A percentile compares a stretch with the other conserved stretches of the same genome.
Conservation (phyloP, 2,113 vertebrate genomes). For the Melanostigma gelatinosum region DNA sequence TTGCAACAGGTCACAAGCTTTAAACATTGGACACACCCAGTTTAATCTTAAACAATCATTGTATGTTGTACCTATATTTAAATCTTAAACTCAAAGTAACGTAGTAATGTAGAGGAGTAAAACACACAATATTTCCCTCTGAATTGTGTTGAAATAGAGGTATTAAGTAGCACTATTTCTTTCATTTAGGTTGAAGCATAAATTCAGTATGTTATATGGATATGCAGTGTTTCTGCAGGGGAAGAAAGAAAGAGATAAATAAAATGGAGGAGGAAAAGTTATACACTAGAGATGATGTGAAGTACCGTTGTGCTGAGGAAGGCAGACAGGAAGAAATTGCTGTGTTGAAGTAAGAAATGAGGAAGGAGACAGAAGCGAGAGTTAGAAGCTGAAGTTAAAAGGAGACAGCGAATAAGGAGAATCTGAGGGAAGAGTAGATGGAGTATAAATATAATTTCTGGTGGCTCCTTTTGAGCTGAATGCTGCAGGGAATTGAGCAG, state of each 20-base stretch:
- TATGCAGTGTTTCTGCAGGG: slow-evolving; percentile 22
- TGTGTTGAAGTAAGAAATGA: slow-evolving; percentile 28
- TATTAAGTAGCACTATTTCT: neutral
- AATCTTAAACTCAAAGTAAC: neutral
- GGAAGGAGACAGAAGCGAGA: slow-evolving; percentile 13
- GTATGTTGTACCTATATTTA: neutral
- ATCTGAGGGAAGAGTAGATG: slow-evolving; percentile 10
- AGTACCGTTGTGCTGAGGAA: neutral
- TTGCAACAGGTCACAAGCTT: neutral
- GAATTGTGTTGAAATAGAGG: neutral
- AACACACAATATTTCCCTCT: neutral
- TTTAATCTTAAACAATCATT: neutral
- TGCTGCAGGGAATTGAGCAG: slow-evolving; percentile 39
- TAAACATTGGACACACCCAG: neutral
- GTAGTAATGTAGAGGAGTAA: neutral
- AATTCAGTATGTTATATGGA: slow-evolving; percentile 1
- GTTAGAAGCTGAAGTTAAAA: slow-evolving; percentile 32
- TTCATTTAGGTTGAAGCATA: slow-evolving; percentile 12
- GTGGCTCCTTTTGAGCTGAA: slow-evolving; percentile 44
- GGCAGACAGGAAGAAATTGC: slow-evolving; percentile 21
- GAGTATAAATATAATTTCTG: slow-evolving; percentile 30
- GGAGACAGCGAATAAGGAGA: slow-evolving; percentile 6
- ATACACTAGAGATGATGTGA: neutral
- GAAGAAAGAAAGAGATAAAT: slow-evolving; percentile 12
- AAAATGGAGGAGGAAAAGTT: slow-evolving; percentile 10